Evolutionary conservation across 2,113 vertebrate species (phyloP).

Genomic region (Hystrix brachyura): DNA sequence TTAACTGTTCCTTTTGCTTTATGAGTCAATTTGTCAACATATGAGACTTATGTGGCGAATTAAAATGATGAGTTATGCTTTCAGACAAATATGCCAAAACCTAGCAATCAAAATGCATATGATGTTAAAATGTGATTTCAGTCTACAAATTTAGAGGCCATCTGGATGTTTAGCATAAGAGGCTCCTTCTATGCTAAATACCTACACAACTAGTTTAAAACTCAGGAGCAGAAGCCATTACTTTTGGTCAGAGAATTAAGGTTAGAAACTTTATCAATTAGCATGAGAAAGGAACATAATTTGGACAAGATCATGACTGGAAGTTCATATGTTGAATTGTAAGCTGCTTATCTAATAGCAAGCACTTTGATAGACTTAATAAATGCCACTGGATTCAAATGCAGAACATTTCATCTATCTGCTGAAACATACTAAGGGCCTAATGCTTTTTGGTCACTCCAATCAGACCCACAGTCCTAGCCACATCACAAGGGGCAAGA

Average conservation of each 20-base stretch:
- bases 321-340: background rate
- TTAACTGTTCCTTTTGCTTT: conserved; percentile 52
- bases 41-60: background rate
- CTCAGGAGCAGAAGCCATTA: background rate
- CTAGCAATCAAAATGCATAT: background rate
- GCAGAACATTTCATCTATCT: background rate
- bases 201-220: background rate
- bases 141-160: background rate
- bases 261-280: background rate
- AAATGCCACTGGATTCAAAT: background rate
- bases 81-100: conserved; percentile 53
- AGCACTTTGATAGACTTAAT: background rate
- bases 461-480: background rate
- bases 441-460: background rate
- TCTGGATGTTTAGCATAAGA: conserved; percentile 14
- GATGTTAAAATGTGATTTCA: conserved; percentile 59
- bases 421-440: background rate
- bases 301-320: background rate
- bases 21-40: conserved; percentile 44
- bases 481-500: background rate
- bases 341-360: background rate
- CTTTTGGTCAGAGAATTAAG: background rate
- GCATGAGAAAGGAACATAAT: background rate
- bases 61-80: conserved; percentile 39
- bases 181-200: background rate